Percentiles rank a stretch among this genome's conserved stretches.
Conservation (phyloP, 2,797 vertebrate genomes). For the Cirrhinus molitorella region DNA sequence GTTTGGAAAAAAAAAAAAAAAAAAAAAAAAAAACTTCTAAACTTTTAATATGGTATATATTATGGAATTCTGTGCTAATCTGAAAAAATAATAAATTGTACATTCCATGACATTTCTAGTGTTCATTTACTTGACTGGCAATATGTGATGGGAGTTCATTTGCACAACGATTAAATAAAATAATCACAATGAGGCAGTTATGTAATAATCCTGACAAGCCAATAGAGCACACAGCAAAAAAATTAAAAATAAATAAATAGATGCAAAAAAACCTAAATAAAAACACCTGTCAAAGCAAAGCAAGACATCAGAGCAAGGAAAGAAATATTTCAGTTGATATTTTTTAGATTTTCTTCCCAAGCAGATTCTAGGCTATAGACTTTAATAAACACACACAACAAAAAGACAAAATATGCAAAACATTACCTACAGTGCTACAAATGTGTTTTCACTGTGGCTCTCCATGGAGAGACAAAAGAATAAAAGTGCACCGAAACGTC, state of each 20-base stretch:
- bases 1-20: no score
- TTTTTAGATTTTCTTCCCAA: neutral
- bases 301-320: neutral
- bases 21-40: no score
- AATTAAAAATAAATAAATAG: no score
- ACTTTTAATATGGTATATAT: no score
- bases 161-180: conserved; percentile 11
- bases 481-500: no score
- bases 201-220: conserved; percentile 7
- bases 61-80: neutral
- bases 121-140: neutral
- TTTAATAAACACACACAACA: neutral
- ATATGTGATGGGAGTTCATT: neutral
- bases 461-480: neutral
- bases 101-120: neutral
- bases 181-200: neutral
- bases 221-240: conserved; percentile 7
- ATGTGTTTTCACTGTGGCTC: neutral
- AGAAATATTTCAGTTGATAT: neutral
- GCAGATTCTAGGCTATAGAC: neutral
- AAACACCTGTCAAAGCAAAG: neutral
- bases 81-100: neutral
- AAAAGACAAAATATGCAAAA: neutral
- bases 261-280: no score
- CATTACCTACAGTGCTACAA: neutral